phyloP scores from a whole-genome alignment of 2,797 vertebrate genomes.

The Lateolabrax maculatus region DNA sequence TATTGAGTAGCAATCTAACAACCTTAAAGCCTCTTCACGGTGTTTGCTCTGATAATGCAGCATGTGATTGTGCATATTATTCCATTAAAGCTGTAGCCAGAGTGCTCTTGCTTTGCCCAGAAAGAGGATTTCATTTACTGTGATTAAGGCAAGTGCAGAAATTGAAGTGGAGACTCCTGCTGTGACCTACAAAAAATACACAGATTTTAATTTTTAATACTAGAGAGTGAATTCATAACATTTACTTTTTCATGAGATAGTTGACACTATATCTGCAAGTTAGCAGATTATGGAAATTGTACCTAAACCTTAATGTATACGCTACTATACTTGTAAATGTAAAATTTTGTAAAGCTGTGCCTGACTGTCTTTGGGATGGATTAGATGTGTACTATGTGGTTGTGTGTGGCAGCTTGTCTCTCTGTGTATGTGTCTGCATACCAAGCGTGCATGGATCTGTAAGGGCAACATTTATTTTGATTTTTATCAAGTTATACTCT shows the following conservation, averaged over 20 bases:
- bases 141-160: constrained; percentile 63
- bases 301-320: neutral
- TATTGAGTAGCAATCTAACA: neutral
- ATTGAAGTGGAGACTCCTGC: constrained; percentile 49
- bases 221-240: constrained; percentile 37
- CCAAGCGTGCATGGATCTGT: neutral
- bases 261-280: constrained; percentile 19
- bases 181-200: constrained; percentile 69
- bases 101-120: constrained; percentile 39
- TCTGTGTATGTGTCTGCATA: neutral
- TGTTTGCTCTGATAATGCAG: constrained; percentile 54
- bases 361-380: constrained; percentile 2
- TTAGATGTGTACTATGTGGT: neutral
- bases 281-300: constrained; percentile 10
- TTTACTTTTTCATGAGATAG: constrained; percentile 72
- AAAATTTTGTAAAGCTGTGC: neutral
- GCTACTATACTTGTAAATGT: neutral
- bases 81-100: constrained; percentile 51
- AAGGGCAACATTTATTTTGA: constrained; percentile 2
- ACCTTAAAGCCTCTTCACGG: constrained; percentile 28
- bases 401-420: neutral
- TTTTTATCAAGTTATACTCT: neutral
- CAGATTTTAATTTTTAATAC: constrained; percentile 70
- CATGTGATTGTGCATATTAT: constrained; percentile 65
- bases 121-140: constrained; percentile 65